Evolutionary conservation across 2,113 vertebrate genomes (phyloP).

Genomic region (Ctenodactylus gundi): DNA sequence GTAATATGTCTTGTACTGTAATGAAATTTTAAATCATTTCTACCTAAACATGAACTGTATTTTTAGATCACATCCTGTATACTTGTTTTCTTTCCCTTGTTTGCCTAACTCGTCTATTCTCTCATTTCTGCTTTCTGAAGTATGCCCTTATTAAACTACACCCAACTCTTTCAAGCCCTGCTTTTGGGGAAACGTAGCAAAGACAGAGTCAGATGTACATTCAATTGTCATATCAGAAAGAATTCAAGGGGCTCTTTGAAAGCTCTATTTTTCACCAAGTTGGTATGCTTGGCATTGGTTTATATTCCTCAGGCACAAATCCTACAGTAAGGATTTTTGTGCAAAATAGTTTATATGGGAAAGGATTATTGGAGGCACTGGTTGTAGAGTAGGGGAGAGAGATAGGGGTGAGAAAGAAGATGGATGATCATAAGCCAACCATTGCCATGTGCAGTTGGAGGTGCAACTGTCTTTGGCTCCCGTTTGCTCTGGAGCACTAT

Average conservation of each 20-base stretch:
- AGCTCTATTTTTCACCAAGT: not conserved
- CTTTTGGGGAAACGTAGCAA: constrained; percentile 9
- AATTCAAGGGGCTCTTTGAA: not conserved
- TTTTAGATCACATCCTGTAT: not conserved
- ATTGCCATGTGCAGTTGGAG: not conserved
- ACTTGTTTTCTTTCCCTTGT: not conserved
- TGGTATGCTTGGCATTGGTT: not conserved
- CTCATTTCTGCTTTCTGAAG: not conserved
- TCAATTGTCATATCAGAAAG: not conserved
- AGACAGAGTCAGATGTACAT: not conserved
- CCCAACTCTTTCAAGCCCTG: not conserved
- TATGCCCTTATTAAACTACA: not conserved
- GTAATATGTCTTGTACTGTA: no score
- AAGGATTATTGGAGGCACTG: not conserved
- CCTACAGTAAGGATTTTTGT: not conserved
- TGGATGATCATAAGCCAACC: not conserved
- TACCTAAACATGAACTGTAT: no score
- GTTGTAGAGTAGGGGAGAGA: not conserved
- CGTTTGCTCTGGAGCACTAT: not conserved
- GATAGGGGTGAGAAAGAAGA: not conserved
- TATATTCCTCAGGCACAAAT: not conserved
- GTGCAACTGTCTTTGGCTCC: not conserved
- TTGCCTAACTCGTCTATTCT: not conserved
- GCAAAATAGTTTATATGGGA: constrained; percentile 12
- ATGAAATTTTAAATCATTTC: no score